These are phyloP conservation scores for Diarsia brunnea DNA, from an alignment of 2,888 invertebrate species.

Conservation along the genomic window DNA sequence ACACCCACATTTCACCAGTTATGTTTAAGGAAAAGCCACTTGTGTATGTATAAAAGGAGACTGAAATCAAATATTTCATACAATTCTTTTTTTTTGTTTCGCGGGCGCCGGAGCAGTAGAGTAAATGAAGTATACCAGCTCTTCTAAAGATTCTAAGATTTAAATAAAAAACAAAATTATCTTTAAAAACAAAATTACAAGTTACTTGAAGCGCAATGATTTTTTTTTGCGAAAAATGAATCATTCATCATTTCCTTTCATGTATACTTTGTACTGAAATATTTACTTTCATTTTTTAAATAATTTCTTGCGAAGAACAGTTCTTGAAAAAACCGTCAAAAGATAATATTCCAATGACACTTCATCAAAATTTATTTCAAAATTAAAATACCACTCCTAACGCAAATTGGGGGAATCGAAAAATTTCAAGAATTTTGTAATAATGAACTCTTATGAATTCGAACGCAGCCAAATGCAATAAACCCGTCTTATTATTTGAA, in stretches of 20 bases:
- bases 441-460: constrained; percentile 27
- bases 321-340: not conserved
- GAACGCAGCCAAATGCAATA: constrained; percentile 35
- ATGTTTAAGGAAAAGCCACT: no score
- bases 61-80: not conserved
- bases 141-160: not conserved
- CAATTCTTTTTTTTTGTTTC: not conserved
- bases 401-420: constrained; percentile 28
- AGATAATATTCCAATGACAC: not conserved
- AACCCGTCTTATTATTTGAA: constrained; percentile 65
- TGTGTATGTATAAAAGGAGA: no score
- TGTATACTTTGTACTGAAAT: no score
- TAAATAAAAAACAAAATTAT: not conserved
- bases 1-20: no score
- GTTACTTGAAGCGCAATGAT: not conserved
- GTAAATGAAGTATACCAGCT: fast-evolving
- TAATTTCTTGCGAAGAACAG: not conserved
- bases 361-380: constrained; percentile 12
- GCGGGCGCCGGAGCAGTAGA: not conserved
- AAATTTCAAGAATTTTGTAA: constrained; percentile 45
- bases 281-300: not conserved
- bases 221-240: not conserved
- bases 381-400: constrained; percentile 20
- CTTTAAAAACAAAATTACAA: not conserved
- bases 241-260: no score